These are phyloP conservation scores for Leucophenga varia DNA, from an alignment of 1,140 invertebrate species.

Conservation along the genomic window DNA sequence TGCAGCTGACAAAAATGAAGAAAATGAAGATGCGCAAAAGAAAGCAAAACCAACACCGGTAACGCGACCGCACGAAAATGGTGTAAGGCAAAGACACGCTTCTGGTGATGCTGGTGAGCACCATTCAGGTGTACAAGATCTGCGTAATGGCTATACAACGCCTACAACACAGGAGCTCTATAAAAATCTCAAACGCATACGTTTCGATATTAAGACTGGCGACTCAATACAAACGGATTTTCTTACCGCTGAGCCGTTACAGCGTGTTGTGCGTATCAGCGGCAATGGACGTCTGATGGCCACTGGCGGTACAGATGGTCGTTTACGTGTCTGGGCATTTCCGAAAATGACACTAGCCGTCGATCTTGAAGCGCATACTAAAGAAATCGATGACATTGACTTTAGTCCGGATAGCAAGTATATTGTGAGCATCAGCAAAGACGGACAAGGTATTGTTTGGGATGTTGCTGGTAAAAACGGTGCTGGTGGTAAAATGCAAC, in stretches of 20 bases:
- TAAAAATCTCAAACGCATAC: constrained; percentile 64
- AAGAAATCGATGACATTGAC: constrained; percentile 90
- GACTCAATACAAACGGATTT: constrained; percentile 79
- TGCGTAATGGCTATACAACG: constrained; percentile 30
- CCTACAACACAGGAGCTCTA: constrained; percentile 54
- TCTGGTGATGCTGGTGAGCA: constrained; percentile 1
- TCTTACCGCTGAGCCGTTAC: constrained; percentile 72
- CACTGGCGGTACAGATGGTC: constrained; percentile 89
- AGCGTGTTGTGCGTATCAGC: constrained; percentile 83
- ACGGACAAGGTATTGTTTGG: constrained; percentile 82
- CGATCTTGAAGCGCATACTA: constrained; percentile 72
- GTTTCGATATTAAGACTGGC: constrained; percentile 69
- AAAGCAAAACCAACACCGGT: constrained; percentile 29
- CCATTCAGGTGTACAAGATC: constrained; percentile 36
- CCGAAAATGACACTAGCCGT: constrained; percentile 71
- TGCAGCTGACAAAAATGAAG: constrained; percentile 2
- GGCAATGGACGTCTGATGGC: constrained; percentile 76
- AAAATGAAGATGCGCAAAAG: constrained; percentile 9
- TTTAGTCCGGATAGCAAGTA: constrained; percentile 76
- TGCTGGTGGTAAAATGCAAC: constrained; percentile 58
- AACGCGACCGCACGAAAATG: constrained; percentile 41
- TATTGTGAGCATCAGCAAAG: constrained; percentile 84
- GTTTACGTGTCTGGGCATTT: constrained; percentile 85
- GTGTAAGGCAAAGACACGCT: constrained; percentile 32
- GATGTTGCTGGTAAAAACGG: constrained; percentile 61